Evolutionary conservation across 2,797 vertebrate genomes (phyloP), one percentile per base, ranked within the genome.

Genomic region (Helicolenus hilgendorfi): DNA sequence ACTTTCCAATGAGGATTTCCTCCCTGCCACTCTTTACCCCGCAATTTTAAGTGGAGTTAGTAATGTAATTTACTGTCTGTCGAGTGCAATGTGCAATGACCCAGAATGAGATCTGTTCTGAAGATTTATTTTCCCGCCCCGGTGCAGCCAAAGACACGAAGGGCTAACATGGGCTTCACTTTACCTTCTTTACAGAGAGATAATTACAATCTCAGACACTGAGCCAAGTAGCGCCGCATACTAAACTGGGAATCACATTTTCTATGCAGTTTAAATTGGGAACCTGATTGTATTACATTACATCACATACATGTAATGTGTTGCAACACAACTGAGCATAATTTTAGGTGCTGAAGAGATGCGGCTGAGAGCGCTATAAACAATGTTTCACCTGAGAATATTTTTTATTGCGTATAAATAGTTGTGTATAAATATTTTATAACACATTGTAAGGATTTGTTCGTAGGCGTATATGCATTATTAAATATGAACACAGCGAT

Each of bases 181-280:
- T 92, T 85, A 83, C 86, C 91, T 75, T 89, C 88, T 93, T 94
- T 83, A 84, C 79, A 68, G 77, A 86, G 72, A 77, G 85, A 93
- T 93, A 95, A 95, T 94, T 95, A 92, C 87, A 92, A 80, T 92
- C 79, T 81, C 87, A 91, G 85, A 90, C 76, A 62, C 68, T 1
- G 84, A 85, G 84, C 84, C 85, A 83, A 91, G 70, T 58, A 81
- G 84, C 7, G 14, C 83, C 45, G 90, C 84, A 90, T 84, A 84
- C 85, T 90, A 89, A 94, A 88, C 67, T 7, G 53, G 45, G 65
- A 85, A 83, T 72, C 82, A 45, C 83, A 88, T 87, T 91, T 89
- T 74, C 38, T 55, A 15, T 74, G 60, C 72, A 79, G 82, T 84
- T 84, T 68, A 83, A 84, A 84, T 83, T 63, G 78, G 72, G 69